Evolutionary conservation across 1,140 invertebrate genomes (phyloP), one percentile per base, ranked within the genome.

Genomic region (Prorops nasuta): DNA sequence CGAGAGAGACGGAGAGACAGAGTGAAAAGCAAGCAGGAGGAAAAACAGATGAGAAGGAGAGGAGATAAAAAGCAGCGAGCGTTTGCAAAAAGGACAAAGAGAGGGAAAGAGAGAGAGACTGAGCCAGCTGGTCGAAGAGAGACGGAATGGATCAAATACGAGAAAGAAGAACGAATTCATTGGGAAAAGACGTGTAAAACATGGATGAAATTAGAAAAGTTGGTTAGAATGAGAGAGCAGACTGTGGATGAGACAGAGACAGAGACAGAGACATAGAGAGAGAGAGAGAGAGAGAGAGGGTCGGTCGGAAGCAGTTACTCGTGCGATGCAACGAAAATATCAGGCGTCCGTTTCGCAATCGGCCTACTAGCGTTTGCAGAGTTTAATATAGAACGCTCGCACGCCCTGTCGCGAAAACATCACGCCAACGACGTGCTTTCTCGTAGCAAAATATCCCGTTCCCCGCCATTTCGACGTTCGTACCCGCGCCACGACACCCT

Each of bases 251-350:
- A 14, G 35, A 39, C 24, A 31, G 32, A 48, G 48, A 24, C 10
- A 37, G n/a, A 19, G 6, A 46, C n/a, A n/a, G n/a, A n/a, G 15
- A 9, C 16, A 3, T 2, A 16, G 20, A 21, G 16, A 20, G 22
- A 21, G 45, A 3, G 18, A 32, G 28, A 15, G 44, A 16, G 34
- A 21, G 28, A 34, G 32, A 21, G 37, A 41, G 54, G 38, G 48
- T 63, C 58, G 69, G 66, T 67, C 70, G 70, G 70, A 72, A 72
- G 70, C 64, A 71, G 69, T 71, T 71, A 71, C 63, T 72, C 67
- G 66, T 66, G 51, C 65, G 67, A 68, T 63, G 67, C 56, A 68
- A 68, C 70, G 66, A 71, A 71, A 72, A 72, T 71, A 72, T 72
- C 67, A 69, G 45, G 58, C 60, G 62, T 48, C 51, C 58, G 66